Evolutionary conservation across 2,888 invertebrate genomes (phyloP).

Genomic region (Crepidodera aurea): DNA sequence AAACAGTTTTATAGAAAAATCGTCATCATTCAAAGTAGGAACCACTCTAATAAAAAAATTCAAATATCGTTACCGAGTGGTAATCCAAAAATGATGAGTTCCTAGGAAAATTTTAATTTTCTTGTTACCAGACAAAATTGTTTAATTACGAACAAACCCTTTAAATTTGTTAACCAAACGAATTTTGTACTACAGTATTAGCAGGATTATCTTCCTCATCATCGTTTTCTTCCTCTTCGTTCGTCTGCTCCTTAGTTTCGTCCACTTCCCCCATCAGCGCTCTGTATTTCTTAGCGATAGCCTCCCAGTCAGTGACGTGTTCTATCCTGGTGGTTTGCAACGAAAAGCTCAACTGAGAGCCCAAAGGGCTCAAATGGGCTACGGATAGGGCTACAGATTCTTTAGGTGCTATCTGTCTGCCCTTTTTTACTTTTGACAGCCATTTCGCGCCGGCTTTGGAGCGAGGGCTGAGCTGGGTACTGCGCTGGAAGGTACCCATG

Average conservation of each 20-base stretch:
- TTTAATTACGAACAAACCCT: background rate
- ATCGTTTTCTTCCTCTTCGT: slow-evolving; percentile 55
- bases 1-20: no score
- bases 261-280: slow-evolving; percentile 72
- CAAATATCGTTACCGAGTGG: background rate
- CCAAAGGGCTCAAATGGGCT: slow-evolving; percentile 82
- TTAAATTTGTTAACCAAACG: slow-evolving; percentile 44
- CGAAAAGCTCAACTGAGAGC: slow-evolving; percentile 84
- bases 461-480: slow-evolving; percentile 77
- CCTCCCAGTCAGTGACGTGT: slow-evolving; percentile 91
- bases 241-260: slow-evolving; percentile 63
- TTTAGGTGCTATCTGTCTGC: slow-evolving; percentile 76
- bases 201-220: slow-evolving; percentile 49
- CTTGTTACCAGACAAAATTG: background rate
- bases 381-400: slow-evolving; percentile 82
- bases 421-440: slow-evolving; percentile 87
- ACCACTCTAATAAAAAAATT: background rate
- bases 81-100: no score
- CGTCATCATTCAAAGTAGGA: background rate
- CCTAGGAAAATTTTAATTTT: no score
- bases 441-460: slow-evolving; percentile 90
- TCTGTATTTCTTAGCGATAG: slow-evolving; percentile 88
- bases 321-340: slow-evolving; percentile 81
- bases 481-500: slow-evolving; percentile 76
- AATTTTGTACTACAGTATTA: slow-evolving; percentile 48